Percentiles rank a stretch among this genome's conserved stretches.
phyloP scores from a whole-genome alignment of 2,888 invertebrate genomes.

The Tetropium fuscum region DNA sequence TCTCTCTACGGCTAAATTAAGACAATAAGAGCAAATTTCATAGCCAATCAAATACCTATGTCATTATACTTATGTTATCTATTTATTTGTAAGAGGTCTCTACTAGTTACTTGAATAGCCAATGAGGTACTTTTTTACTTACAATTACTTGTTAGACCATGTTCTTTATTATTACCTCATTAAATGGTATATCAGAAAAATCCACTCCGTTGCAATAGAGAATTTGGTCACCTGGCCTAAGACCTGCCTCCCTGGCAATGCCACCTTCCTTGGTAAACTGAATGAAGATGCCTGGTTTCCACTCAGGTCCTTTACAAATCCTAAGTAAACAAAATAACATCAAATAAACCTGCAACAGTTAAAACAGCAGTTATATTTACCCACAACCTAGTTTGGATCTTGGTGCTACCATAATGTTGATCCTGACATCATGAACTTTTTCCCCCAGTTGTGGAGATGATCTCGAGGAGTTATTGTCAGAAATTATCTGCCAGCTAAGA shows the following conservation, averaged over 20 bases:
- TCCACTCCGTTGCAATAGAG: slow-evolving; percentile 88
- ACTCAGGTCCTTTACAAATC: slow-evolving; percentile 87
- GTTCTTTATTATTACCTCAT: slow-evolving; percentile 72
- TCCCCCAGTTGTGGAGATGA: slow-evolving; percentile 70
- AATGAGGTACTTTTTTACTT: too few species aligned
- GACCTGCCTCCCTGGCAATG: slow-evolving; percentile 87
- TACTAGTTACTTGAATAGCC: too few species aligned
- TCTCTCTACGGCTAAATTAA: too few species aligned
- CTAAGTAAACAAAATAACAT: too few species aligned
- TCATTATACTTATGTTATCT: too few species aligned
- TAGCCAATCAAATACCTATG: too few species aligned
- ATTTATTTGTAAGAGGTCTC: too few species aligned
- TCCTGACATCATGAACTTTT: slow-evolving; percentile 75
- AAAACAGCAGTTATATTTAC: slow-evolving; percentile 61
- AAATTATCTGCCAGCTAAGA: slow-evolving; percentile 87
- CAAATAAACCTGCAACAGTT: not conserved
- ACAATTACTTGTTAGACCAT: too few species aligned
- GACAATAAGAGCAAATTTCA: too few species aligned
- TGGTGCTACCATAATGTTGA: slow-evolving; percentile 84
- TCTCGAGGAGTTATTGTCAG: slow-evolving; percentile 68
- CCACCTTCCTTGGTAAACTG: slow-evolving; percentile 92
- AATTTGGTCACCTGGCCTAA: slow-evolving; percentile 92
- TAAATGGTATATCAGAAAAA: slow-evolving; percentile 82
- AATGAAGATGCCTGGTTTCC: slow-evolving; percentile 89
- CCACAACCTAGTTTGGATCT: slow-evolving; percentile 88